Conservation (phyloP, 2,888 invertebrate species). For the Hylaea fasciaria region DNA sequence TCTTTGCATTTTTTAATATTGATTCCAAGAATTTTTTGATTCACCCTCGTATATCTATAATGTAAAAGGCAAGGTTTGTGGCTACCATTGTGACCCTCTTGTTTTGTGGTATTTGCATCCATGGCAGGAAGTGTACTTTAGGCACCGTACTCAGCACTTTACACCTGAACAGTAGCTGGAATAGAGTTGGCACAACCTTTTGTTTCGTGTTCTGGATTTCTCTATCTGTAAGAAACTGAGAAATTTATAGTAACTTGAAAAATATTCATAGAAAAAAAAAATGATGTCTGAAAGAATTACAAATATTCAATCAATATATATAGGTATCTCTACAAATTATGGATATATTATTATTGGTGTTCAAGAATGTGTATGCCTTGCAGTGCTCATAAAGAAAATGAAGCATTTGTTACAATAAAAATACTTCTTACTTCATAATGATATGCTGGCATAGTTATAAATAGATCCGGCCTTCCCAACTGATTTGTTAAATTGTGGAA, state of each 20-base stretch:
- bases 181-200: conserved; percentile 85
- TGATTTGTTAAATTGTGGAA: conserved; percentile 84
- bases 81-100: conserved; percentile 64
- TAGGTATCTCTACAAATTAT: too few species aligned
- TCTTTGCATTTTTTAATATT: too few species aligned
- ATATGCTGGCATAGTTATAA: conserved; percentile 85
- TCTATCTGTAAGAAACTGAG: conserved; percentile 85
- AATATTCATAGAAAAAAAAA: not conserved
- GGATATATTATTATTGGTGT: too few species aligned
- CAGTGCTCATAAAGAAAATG: not conserved
- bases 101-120: conserved; percentile 69
- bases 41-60: too few species aligned
- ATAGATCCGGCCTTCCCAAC: conserved; percentile 87
- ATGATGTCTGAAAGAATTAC: too few species aligned
- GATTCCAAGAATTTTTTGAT: too few species aligned
- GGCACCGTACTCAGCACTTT: conserved; percentile 86
- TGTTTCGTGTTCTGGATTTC: conserved; percentile 85
- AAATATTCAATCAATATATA: not conserved
- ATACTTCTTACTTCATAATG: conserved; percentile 85
- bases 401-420: not conserved
- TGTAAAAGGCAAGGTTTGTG: not conserved
- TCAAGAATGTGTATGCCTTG: too few species aligned
- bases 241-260: conserved; percentile 3
- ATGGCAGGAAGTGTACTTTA: conserved; percentile 88
- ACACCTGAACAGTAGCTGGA: conserved; percentile 88